Conservation (phyloP, 2,888 invertebrate genomes). For the Phyllotreta cruciferae region DNA sequence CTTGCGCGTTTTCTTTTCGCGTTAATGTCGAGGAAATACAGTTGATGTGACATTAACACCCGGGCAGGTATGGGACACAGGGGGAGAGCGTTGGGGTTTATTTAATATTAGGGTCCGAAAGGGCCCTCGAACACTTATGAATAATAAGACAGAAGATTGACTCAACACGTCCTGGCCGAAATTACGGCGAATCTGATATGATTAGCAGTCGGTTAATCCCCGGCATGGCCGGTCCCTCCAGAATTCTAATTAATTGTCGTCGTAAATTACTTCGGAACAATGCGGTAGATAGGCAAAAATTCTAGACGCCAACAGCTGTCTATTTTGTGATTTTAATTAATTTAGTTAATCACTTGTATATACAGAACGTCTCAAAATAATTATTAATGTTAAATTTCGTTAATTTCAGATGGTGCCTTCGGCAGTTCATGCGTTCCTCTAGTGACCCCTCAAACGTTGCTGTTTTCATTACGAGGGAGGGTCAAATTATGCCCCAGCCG, state of each 20-base stretch:
- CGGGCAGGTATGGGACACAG: background rate
- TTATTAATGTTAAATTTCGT: conserved; percentile 8
- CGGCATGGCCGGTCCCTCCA: background rate
- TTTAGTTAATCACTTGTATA: background rate
- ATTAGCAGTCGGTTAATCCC: conserved; percentile 9
- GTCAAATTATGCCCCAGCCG: conserved; percentile 58
- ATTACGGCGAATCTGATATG: conserved; percentile 12
- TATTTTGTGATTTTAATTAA: background rate
- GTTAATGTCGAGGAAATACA: too few relatives aligned
- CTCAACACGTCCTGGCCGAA: conserved; percentile 12
- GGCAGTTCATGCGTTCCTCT: conserved; percentile 61
- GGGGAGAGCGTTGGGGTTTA: conserved; percentile 5
- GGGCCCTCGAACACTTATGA: conserved; percentile 4
- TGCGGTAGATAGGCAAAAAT: too few relatives aligned
- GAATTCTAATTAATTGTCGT: conserved; percentile 12
- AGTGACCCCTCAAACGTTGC: conserved; percentile 64
- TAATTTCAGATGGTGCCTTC: conserved; percentile 57
- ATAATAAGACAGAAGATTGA: conserved; percentile 16
- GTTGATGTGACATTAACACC: background rate
- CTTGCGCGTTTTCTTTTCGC: too few relatives aligned
- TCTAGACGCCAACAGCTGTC: too few relatives aligned
- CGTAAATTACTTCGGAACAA: conserved; percentile 2
- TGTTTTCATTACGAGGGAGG: conserved; percentile 65
- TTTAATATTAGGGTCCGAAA: conserved; percentile 14
- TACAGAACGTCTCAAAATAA: background rate